Evolutionary conservation across 2,113 vertebrate genomes (phyloP), one percentile per base, ranked within the genome.

Genomic region (Ictidomys tridecemlineatus): DNA sequence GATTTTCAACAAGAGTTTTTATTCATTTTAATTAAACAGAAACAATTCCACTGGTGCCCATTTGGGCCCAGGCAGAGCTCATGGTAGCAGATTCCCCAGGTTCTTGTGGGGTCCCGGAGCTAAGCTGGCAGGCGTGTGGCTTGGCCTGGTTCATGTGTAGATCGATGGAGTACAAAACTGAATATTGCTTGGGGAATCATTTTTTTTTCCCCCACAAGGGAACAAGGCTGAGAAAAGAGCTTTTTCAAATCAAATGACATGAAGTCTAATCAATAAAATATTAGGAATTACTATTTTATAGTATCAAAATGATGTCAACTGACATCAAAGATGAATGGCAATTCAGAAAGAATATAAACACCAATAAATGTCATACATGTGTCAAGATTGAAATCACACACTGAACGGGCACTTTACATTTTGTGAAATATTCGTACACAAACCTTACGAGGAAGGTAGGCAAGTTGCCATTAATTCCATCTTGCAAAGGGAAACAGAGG

Each of bases 231-330:
- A 83, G 51, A 48, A 84, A 87, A 65, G 67, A 69, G 63, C 28
- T 87, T 82, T 45, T 76, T 6, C 58, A 91, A 91, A 80, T 90
- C 39, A 32, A 53, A 87, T 82, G 76, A 7, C 39, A 53, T 34
- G 69, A 32, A 8, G 2, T 45, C 67, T 30, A 83, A 82, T 56
- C n/a, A 32, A 45, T 28, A 58, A 78, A 83, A 39, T 48, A 63
- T 4, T 39, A 69, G 26, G 32, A 58, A 76, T 63, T 69, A 37
- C 61, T 48, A 10, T 74, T 78, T 56, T n/a, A 63, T 30, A 26
- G 9, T 78, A 48, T 10, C 80, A 56, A 91, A 74, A 30, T 93
- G 34, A 70, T 70, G 24, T n/a, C 76, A 63, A 24, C 76, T 13
- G n/a, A 61, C 28, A 5, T 61, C 45, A 26, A 39, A 56, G 65